A percentile compares a stretch with the other conserved stretches of the same genome.
Evolutionary conservation across 2,888 invertebrate genomes (phyloP).

Genomic region (Dyspetes luteomarginatus): DNA sequence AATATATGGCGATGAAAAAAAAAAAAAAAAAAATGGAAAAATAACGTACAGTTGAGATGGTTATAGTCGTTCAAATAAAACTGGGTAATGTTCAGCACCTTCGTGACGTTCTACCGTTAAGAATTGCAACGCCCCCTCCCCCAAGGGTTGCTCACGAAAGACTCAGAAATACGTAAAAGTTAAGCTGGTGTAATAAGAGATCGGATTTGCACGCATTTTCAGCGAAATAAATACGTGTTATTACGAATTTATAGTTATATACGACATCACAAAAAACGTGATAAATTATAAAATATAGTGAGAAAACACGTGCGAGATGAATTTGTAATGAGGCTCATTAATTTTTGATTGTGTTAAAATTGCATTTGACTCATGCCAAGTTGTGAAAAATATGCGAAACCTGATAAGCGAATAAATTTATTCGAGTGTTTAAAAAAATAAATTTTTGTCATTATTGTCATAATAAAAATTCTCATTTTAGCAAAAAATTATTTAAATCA

Average conservation of each 20-base stretch:
- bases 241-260: neutral
- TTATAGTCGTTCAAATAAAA: constrained; percentile 18
- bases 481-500: neutral
- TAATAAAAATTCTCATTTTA: neutral
- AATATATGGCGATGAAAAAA: neutral
- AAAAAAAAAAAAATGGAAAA: neutral
- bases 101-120: constrained; percentile 51
- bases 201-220: constrained; percentile 18
- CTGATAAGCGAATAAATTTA: neutral
- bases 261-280: neutral
- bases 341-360: neutral
- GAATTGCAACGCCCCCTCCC: neutral
- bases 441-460: neutral
- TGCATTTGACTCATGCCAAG: neutral
- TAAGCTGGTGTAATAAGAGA: constrained; percentile 24
- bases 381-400: neutral
- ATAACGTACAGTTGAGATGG: neutral
- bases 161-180: constrained; percentile 6
- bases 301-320: neutral
- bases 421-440: neutral
- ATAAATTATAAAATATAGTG: neutral
- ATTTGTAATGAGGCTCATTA: neutral
- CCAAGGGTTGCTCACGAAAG: neutral
- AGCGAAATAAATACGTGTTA: neutral
- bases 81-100: constrained; percentile 24